Evolutionary conservation across 2,888 invertebrate species (phyloP).

Genomic region (Gymnocheta viridis): DNA sequence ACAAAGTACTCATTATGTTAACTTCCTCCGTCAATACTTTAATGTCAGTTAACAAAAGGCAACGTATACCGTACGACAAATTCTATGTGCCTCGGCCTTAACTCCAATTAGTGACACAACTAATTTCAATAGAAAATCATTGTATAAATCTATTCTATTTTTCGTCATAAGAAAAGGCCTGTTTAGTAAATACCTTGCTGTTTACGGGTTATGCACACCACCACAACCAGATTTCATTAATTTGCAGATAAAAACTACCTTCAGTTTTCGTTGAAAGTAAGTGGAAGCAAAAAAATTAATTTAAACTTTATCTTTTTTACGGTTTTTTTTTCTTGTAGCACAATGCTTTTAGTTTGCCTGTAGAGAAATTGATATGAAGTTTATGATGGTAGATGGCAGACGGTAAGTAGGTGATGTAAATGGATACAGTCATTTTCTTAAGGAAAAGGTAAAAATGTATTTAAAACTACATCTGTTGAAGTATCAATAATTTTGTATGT

Average conservation of each 20-base stretch:
- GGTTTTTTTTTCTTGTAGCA: background rate
- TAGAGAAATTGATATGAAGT: conserved; percentile 3
- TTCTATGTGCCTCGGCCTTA: too few relatives aligned
- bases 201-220: background rate
- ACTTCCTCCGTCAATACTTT: too few relatives aligned
- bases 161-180: background rate
- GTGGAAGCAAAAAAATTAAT: conserved; percentile 4
- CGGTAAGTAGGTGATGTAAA: background rate
- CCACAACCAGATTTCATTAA: background rate
- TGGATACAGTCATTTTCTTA: background rate
- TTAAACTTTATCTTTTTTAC: conserved; percentile 43
- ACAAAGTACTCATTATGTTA: too few relatives aligned
- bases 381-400: background rate
- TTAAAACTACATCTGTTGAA: too few relatives aligned
- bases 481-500: too few relatives aligned
- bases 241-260: conserved; percentile 31
- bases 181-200: background rate
- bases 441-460: background rate
- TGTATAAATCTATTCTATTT: background rate
- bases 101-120: too few relatives aligned
- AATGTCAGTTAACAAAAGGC: too few relatives aligned
- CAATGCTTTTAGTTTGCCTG: conserved; percentile 48
- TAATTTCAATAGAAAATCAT: too few relatives aligned
- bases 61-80: too few relatives aligned
- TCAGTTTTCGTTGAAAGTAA: conserved; percentile 47